A percentile compares a stretch with the other conserved stretches of the same genome.
Conservation (phyloP, 2,113 vertebrate species). For the Mormoops blainvillei region DNA sequence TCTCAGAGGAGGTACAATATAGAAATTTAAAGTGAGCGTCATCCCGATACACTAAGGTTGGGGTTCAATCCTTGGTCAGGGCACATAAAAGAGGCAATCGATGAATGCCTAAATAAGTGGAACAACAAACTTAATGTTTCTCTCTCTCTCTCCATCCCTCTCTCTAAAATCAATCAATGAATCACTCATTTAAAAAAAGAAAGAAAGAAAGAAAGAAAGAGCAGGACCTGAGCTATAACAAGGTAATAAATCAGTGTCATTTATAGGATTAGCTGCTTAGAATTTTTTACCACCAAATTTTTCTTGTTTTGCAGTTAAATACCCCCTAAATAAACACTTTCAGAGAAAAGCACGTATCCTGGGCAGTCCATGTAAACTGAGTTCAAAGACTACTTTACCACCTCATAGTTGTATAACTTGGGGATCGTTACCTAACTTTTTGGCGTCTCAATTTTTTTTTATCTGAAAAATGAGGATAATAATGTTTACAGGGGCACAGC, state of each 20-base stretch:
- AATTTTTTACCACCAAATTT: neutral
- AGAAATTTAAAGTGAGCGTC: neutral
- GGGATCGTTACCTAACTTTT: neutral
- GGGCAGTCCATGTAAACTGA: neutral
- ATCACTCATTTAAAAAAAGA: too few species aligned
- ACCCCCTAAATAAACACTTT: neutral
- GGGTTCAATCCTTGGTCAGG: too few species aligned
- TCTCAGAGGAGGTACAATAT: neutral
- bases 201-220: neutral
- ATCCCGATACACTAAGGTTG: too few species aligned
- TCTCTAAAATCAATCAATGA: too few species aligned
- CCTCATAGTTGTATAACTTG: neutral
- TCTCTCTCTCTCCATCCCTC: too few species aligned
- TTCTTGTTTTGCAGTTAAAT: conserved; percentile 3
- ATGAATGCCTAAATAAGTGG: too few species aligned
- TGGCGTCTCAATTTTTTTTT: conserved; percentile 7
- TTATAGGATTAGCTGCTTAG: neutral
- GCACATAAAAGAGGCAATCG: too few species aligned
- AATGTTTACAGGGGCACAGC: neutral
- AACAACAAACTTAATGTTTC: too few species aligned
- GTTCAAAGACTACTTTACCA: neutral
- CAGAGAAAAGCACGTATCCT: neutral
- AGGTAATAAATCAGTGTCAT: neutral
- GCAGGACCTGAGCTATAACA: neutral
- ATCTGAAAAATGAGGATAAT: neutral